Conservation (phyloP, 2,797 vertebrate species). For the Peromyscus aztecus region DNA sequence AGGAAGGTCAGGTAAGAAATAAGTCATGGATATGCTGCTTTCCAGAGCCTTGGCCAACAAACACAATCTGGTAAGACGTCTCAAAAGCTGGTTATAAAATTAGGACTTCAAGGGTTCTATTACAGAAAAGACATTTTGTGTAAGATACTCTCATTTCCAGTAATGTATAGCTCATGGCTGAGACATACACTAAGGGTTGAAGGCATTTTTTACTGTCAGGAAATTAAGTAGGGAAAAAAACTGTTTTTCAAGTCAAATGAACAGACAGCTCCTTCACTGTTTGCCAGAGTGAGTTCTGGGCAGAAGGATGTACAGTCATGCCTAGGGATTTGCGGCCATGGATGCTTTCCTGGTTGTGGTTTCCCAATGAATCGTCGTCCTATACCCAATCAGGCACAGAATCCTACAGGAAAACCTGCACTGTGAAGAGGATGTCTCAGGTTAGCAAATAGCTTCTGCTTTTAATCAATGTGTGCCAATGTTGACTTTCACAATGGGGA, state of each 20-base stretch:
- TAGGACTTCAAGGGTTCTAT: conserved; percentile 36
- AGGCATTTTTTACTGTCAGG: conserved; percentile 39
- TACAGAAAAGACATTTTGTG: conserved; percentile 33
- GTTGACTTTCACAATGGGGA: not conserved
- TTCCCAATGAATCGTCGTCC: not conserved
- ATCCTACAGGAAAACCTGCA: not conserved
- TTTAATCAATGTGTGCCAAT: not conserved
- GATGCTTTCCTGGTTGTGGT: not conserved
- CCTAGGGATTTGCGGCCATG: not conserved
- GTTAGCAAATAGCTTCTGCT: not conserved
- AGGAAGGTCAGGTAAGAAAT: conserved; percentile 39
- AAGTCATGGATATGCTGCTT: not conserved
- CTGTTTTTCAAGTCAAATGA: not conserved
- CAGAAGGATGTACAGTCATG: not conserved
- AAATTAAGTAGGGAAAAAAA: not conserved
- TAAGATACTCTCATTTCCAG: conserved; percentile 52
- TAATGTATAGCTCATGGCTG: not conserved
- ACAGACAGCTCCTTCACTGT: not conserved
- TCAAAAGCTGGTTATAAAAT: conserved; percentile 51
- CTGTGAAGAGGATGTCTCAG: not conserved
- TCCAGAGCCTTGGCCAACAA: conserved; percentile 46
- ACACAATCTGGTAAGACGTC: conserved; percentile 3
- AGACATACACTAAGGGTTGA: not conserved
- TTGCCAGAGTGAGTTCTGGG: not conserved
- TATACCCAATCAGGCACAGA: not conserved